Percentiles rank a stretch among this genome's conserved stretches.
phyloP scores from a whole-genome alignment of 2,888 invertebrate genomes.

The Sphecodes monilicornis region DNA sequence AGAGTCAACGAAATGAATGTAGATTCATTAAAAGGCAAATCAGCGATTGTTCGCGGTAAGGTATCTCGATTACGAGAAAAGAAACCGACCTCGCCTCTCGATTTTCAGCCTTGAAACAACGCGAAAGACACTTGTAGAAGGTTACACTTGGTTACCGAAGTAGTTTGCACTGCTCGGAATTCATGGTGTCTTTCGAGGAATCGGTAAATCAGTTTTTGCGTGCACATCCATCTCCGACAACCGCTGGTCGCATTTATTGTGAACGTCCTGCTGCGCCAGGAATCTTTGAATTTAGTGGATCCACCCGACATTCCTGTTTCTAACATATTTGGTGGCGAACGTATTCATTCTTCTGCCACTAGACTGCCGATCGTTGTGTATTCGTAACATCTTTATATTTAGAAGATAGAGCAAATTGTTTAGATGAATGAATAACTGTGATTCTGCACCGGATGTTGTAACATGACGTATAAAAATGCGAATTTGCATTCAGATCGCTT shows the following conservation, averaged over 20 bases:
- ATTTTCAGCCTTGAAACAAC: background rate
- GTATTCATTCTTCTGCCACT: background rate
- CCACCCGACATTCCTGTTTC: background rate
- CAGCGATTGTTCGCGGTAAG: background rate
- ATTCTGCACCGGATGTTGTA: too few species aligned
- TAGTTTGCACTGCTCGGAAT: background rate
- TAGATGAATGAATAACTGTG: too few species aligned
- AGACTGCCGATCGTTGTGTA: too few species aligned
- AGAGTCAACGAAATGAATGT: constrained; percentile 21
- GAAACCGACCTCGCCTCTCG: background rate
- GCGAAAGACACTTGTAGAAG: background rate
- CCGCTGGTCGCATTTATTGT: background rate
- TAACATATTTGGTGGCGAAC: background rate
- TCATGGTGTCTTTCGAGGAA: background rate
- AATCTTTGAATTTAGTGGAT: background rate
- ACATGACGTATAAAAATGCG: too few species aligned
- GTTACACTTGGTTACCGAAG: background rate
- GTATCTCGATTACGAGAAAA: background rate
- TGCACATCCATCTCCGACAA: constrained; percentile 7
- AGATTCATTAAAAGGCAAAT: constrained; percentile 50
- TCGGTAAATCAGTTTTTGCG: constrained; percentile 25
- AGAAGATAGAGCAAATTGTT: too few species aligned
- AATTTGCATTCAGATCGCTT: too few species aligned
- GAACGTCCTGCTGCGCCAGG: background rate
- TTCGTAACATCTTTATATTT: too few species aligned